phyloP scores from a whole-genome alignment of 2,113 vertebrate species.

The Synodontis membranacea region DNA sequence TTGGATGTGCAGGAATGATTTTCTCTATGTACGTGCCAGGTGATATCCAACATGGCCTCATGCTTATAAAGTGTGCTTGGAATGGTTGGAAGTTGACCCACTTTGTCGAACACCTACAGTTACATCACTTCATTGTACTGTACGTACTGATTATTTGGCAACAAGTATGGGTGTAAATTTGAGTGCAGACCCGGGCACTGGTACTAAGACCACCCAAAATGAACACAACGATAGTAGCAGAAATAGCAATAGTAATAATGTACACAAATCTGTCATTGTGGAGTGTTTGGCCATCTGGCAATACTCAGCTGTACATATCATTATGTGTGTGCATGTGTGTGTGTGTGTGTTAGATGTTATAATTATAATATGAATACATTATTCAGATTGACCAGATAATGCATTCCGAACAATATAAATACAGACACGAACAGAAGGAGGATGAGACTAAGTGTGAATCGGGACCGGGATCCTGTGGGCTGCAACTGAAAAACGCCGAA shows the following conservation, averaged over 20 bases:
- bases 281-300: background rate
- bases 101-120: background rate
- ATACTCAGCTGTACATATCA: slow-evolving; percentile 16
- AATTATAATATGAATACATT: background rate
- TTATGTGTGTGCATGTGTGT: background rate
- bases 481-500: background rate
- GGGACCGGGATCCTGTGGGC: background rate
- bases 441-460: background rate
- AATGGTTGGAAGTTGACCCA: background rate
- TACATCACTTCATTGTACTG: background rate
- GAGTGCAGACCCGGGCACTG: slow-evolving; percentile 17
- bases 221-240: background rate
- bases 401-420: background rate
- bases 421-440: background rate
- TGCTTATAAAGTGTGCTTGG: background rate
- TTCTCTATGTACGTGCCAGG: background rate
- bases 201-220: background rate
- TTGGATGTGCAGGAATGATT: background rate
- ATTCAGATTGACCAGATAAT: background rate
- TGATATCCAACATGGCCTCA: background rate
- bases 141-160: background rate
- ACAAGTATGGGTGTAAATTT: background rate
- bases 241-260: background rate
- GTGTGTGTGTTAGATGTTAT: background rate
- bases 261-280: background rate